Evolutionary conservation across 53 echinoderm and acorn worm species (phyloP).

Genomic region (Echinometra lucunter): DNA sequence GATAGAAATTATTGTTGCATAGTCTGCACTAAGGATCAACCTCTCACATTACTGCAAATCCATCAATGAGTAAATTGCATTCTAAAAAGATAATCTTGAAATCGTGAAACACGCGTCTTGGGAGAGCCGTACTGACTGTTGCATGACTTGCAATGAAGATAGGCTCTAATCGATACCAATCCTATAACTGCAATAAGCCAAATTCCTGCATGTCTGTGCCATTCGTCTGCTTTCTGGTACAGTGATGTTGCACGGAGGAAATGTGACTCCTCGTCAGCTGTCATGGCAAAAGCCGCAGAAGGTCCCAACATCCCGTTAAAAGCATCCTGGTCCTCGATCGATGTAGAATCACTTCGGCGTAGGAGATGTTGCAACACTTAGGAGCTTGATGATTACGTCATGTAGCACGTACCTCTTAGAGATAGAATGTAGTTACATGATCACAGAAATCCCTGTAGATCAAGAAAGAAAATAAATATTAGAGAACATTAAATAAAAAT

Average conservation of each 20-base stretch:
- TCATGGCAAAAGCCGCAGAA: background rate
- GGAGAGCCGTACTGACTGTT: no score
- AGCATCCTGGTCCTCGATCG: background rate
- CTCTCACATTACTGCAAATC: no score
- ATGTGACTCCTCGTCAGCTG: background rate
- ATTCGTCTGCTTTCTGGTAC: background rate
- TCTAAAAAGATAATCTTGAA: no score
- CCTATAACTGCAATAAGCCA: no score
- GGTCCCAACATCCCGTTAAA: background rate
- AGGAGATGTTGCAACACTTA: background rate
- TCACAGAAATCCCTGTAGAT: background rate
- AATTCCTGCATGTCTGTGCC: no score
- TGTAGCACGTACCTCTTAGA: background rate
- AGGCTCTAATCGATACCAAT: no score
- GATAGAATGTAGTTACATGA: background rate
- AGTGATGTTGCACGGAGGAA: background rate
- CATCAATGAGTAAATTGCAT: no score
- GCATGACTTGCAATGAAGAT: no score
- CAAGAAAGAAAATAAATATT: background rate
- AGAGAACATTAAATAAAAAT: background rate
- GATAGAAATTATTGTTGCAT: no score
- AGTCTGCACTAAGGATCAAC: no score
- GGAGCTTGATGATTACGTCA: background rate
- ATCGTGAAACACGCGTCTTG: no score
- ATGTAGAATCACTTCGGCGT: background rate